Base-by-base conservation (phyloP, 2,888 invertebrate species). In the Lasioglossum pauxillum region DNA sequence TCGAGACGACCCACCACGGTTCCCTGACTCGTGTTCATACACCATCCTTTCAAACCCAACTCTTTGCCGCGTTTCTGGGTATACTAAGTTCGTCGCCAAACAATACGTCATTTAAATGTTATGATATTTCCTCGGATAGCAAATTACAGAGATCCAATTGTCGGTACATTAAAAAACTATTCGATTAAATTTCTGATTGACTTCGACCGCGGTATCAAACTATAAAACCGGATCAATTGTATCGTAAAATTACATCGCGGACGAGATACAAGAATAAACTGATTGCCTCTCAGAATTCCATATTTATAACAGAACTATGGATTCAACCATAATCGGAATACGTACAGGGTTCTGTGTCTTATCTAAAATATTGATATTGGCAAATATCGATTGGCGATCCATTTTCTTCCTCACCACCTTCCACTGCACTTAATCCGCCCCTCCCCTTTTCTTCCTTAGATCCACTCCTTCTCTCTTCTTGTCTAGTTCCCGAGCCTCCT, bases 31-130 rank as follows among this genome's bases (percentile, higher is more conserved):
- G 97, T 97, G 92, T 98, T 98, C 96, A 96, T 97, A 92, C 97
- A 97, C 97, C 97, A 98, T 19, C 98, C 98, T 85, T 95, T 96
- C 4, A 98, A 92, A 1, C 96, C 96, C 38, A 97, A 95, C 91
- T 96, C 96, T 49, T 96, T 96, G 0, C 97, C 97, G 94, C 97
- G 96, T 83, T 96, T 95, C 93, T 97, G 96, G 0, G 98, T 97
- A 88, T 96, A 96, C 97, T 98, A 93, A 10, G 95, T 94, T 85
- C 27, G 19, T 64, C 71, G 76, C 53, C 76, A 73, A 78, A 74
- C 19, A 7, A 44, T 64, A 35, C 10, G n/a, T 27, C 31, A 41
- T 49, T 38, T 35, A 35, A 35, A 35, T 35, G 35, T 35, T 35
- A 35, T 35, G 35, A 35, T 35, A 35, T 35, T 35, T 35, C 35